Conservation (phyloP, 1,140 invertebrate genomes). For the Drosophila bocqueti region DNA sequence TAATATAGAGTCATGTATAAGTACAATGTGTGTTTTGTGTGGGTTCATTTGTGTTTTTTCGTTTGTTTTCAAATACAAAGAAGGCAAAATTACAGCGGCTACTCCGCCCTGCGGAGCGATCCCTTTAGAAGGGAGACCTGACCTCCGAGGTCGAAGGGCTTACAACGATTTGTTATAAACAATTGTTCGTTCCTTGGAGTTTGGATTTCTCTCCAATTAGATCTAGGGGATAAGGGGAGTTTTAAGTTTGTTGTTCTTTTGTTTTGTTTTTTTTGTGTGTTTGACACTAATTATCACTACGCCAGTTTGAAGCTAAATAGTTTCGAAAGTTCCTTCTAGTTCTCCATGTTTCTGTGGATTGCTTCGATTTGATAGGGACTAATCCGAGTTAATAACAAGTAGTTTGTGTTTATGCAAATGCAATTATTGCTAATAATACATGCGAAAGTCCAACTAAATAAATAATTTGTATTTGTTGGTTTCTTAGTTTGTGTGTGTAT, state of each 20-base stretch:
- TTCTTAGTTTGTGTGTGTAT: slow-evolving; percentile 13
- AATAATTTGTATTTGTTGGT: slow-evolving; percentile 35
- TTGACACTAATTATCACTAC: slow-evolving; percentile 83
- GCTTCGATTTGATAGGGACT: slow-evolving; percentile 65
- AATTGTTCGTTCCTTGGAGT: slow-evolving; percentile 23
- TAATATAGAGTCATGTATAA: slow-evolving; percentile 54
- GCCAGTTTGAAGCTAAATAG: slow-evolving; percentile 78
- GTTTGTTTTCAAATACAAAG: slow-evolving; percentile 48
- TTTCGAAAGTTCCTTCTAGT: slow-evolving; percentile 39
- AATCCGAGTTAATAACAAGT: slow-evolving; percentile 55
- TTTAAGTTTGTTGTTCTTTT: slow-evolving; percentile 29
- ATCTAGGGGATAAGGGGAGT: slow-evolving; percentile 3
- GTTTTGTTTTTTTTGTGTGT: slow-evolving; percentile 68
- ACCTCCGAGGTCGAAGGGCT: slow-evolving; percentile 47
- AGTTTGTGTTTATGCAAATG: slow-evolving; percentile 61
- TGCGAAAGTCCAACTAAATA: slow-evolving; percentile 61
- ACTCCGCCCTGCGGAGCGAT: slow-evolving; percentile 48
- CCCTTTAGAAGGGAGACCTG: slow-evolving; percentile 64
- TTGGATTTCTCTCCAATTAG: slow-evolving; percentile 19
- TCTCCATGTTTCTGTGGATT: slow-evolving; percentile 41
- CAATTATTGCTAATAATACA: slow-evolving; percentile 80
- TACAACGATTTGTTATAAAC: slow-evolving; percentile 49
- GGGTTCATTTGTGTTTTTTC: slow-evolving; percentile 29
- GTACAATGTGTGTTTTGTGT: slow-evolving; percentile 58
- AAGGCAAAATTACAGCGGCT: slow-evolving; percentile 78